phyloP scores from a whole-genome alignment of 2,113 vertebrate genomes.

The Gopherus evgoodei region DNA sequence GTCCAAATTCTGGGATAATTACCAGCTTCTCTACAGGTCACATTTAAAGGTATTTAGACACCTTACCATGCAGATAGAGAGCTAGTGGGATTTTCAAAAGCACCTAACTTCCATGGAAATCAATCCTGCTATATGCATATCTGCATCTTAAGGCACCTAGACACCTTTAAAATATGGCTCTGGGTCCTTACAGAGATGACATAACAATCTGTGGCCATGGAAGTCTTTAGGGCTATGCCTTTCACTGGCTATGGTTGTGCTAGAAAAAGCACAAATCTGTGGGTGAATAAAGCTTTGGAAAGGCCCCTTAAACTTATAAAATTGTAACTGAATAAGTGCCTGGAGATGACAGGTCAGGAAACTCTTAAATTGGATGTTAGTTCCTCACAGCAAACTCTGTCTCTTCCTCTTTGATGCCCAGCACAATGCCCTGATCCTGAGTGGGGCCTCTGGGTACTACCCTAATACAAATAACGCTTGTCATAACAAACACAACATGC shows the following conservation, averaged over 20 bases:
- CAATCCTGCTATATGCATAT: background rate
- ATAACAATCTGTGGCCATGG: background rate
- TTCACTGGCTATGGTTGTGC: background rate
- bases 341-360: background rate
- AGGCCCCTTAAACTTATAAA: background rate
- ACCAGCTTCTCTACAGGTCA: background rate
- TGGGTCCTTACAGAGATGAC: constrained; percentile 3
- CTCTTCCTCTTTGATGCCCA: background rate
- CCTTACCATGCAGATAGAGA: background rate
- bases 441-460: constrained; percentile 22
- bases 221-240: background rate
- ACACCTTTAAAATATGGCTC: background rate
- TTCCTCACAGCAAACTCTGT: background rate
- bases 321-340: background rate
- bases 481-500: background rate
- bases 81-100: background rate
- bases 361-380: background rate
- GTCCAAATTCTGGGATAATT: constrained; percentile 16
- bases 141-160: background rate
- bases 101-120: background rate
- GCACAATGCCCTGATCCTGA: constrained; percentile 8
- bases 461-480: constrained; percentile 14
- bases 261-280: constrained; percentile 11
- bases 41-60: background rate
- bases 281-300: background rate